Base-by-base conservation (phyloP, 2,113 vertebrate species). In the Ochotona princeps region DNA sequence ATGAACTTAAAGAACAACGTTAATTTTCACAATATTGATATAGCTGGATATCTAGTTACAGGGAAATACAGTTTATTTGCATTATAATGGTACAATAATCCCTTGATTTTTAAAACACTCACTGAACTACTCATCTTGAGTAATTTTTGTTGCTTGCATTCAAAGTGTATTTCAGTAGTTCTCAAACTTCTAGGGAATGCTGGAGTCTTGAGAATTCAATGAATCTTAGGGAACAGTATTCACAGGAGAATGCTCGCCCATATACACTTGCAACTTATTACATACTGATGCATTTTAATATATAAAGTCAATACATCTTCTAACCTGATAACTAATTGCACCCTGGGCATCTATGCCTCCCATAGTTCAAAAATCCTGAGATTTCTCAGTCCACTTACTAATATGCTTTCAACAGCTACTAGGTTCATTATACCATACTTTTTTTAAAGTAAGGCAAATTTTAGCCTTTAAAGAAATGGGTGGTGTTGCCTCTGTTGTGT, bases 371-470 rank as follows among this genome's bases (percentile, higher is more conserved):
- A 38, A 87, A 82, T 54, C 18, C 49, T 10, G 67, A 79, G 44
- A 94, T 32, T 85, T 7, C 2, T 83, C 63, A 30, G 17, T 82
- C 30, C 79, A 6, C 89, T 74, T 74, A 66, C 23, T 89, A 7
- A 25, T 74, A 21, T n/a, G 38, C 38, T 44, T 44, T 44, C 38
- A 44, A 44, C 38, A 6, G 38, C 38, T 44, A 6, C 38, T 44
- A 6, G 38, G 38, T 44, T 44, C 38, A 44, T 44, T 44, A 83
- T 72, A 4, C 8, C 10, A 2, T 44, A 35, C 18, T 44, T 87
- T 89, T 89, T 89, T 35, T 26, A 83, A 93, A 30, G 17, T 12
- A 47, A 75, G 35, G 5, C 81, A n/a, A 60, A 67, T 83, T 80
- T 79, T 30, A 86, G n/a, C 6, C 73, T 74, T 61, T 86, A 85